A percentile compares a stretch with the other conserved stretches of the same genome.
These are phyloP conservation scores for Epicampocera succincta DNA, from an alignment of 2,888 invertebrate species.

Conservation along the genomic window DNA sequence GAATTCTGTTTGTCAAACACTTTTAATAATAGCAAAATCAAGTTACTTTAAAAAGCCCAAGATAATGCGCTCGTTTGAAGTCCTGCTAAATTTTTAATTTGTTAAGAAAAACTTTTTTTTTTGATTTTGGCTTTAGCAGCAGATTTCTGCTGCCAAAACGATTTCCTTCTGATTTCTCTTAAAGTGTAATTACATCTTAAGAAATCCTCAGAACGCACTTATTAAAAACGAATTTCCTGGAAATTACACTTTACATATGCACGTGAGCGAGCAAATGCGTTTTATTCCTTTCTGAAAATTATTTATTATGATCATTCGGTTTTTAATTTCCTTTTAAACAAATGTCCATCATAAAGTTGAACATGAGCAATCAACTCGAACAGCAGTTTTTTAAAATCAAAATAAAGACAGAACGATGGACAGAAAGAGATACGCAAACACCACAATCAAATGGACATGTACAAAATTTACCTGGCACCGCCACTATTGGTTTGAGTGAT, in stretches of 20 bases:
- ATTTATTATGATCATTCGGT: slow-evolving; percentile 50
- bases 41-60: no score
- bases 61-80: no score
- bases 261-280: background rate
- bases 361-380: slow-evolving; percentile 63
- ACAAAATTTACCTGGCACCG: slow-evolving; percentile 66
- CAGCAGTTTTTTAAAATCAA: slow-evolving; percentile 48
- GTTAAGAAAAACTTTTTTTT: background rate
- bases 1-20: no score
- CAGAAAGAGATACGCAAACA: slow-evolving; percentile 36
- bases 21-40: no score
- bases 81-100: no score
- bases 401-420: slow-evolving; percentile 25
- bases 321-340: slow-evolving; percentile 61
- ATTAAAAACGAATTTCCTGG: slow-evolving; percentile 54
- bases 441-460: slow-evolving; percentile 41
- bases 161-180: background rate
- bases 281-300: slow-evolving; percentile 18
- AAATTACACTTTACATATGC: slow-evolving; percentile 42
- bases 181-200: background rate
- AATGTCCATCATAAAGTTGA: slow-evolving; percentile 67
- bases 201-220: slow-evolving; percentile 24
- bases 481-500: slow-evolving; percentile 69
- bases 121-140: background rate
- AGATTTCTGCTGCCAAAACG: background rate